phyloP scores from a whole-genome alignment of 2,113 vertebrate species.

The Apodemus speciosus region DNA sequence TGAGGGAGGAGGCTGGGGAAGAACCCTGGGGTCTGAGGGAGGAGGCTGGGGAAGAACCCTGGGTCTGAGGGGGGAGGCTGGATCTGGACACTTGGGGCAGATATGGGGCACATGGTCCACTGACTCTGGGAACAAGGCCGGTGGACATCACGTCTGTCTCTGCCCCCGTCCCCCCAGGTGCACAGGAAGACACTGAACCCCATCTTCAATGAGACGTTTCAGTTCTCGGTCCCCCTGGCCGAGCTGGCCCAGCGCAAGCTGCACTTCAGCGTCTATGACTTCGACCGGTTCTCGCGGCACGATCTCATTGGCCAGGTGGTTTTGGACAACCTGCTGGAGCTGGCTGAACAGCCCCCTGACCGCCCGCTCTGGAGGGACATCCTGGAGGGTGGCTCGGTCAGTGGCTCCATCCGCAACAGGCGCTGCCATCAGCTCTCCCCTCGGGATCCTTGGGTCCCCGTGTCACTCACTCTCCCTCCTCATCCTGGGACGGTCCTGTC shows the following conservation, averaged over 20 bases:
- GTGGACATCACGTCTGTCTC: neutral
- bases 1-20: neutral
- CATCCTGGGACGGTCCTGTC: neutral
- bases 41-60: neutral
- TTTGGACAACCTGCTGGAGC: slow-evolving; percentile 96
- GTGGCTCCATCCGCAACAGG: slow-evolving; percentile 15
- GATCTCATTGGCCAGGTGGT: slow-evolving; percentile 96
- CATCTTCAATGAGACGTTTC: slow-evolving; percentile 95
- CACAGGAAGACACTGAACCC: slow-evolving; percentile 96
- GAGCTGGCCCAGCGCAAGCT: slow-evolving; percentile 94
- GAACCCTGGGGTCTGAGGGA: too few relatives aligned
- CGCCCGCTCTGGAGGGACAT: slow-evolving; percentile 95
- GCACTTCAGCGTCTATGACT: slow-evolving; percentile 96
- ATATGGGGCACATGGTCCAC: too few relatives aligned
- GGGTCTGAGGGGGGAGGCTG: neutral
- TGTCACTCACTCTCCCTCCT: too few relatives aligned
- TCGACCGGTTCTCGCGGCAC: slow-evolving; percentile 95
- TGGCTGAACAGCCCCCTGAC: slow-evolving; percentile 92
- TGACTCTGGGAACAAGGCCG: neutral
- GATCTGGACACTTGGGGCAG: neutral
- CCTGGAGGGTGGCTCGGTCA: slow-evolving; percentile 93
- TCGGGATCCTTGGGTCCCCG: too few relatives aligned
- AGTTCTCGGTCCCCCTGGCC: slow-evolving; percentile 92
- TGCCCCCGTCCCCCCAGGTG: slow-evolving; percentile 77
- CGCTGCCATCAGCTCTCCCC: neutral